Conservation (phyloP, 35 echinoderm and acorn worm species). For the Holothuria glaberrima region DNA sequence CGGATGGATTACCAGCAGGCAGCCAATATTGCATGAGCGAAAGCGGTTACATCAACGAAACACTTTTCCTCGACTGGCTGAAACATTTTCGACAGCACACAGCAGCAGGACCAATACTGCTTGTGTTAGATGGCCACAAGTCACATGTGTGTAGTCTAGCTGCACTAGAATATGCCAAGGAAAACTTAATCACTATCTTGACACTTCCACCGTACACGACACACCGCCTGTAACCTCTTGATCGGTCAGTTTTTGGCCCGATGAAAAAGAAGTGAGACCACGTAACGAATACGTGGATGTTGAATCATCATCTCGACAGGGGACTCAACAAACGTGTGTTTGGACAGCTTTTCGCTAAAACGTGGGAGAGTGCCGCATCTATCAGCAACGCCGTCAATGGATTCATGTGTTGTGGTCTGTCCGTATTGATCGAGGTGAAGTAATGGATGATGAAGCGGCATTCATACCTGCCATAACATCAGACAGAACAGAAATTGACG, state of each 20-base stretch:
- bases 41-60: constrained; percentile 46
- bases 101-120: constrained; percentile 21
- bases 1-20: constrained; percentile 56
- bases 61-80: constrained; percentile 63
- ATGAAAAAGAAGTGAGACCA: constrained; percentile 38
- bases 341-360: constrained; percentile 36
- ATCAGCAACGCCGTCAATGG: constrained; percentile 36
- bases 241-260: constrained; percentile 58
- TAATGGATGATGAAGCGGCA: constrained; percentile 23
- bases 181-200: too few species aligned
- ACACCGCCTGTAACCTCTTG: constrained; percentile 52
- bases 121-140: too few species aligned
- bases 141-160: too few species aligned
- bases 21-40: constrained; percentile 39
- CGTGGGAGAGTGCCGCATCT: constrained; percentile 13
- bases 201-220: constrained; percentile 55
- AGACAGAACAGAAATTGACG: constrained; percentile 34
- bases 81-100: constrained; percentile 53
- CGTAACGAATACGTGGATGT: background rate
- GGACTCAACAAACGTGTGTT: constrained; percentile 35
- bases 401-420: constrained; percentile 40
- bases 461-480: constrained; percentile 34
- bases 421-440: constrained; percentile 45
- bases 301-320: constrained; percentile 9
- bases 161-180: too few species aligned